Evolutionary conservation across 2,888 invertebrate species (phyloP), one percentile per base, ranked within the genome.

Genomic region (Himalopsyche kuldschensis): DNA sequence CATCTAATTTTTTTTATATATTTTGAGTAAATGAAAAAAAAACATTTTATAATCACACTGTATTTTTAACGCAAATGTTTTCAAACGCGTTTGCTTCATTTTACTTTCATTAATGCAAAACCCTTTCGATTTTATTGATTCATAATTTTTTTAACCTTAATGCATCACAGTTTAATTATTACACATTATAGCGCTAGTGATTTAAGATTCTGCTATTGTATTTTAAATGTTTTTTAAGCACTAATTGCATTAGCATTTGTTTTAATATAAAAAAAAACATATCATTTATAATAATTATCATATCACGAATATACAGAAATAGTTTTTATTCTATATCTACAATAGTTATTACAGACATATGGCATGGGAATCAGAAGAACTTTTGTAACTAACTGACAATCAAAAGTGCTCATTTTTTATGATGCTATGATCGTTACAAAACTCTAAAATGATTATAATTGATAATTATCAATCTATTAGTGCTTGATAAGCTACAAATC

Each of bases 111-210:
- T 69, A 69, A 69, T 69, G 69, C 27, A 69, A 55, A 69, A 69
- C 69, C 69, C 69, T 69, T 69, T 69, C 69, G 69, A 69, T 69
- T 69, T 69, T 69, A 69, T 69, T 69, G 69, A 69, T 69, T 69
- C 69, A 30, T 30, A 30, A 69, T 30, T 30, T n/a, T 69, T 27
- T 69, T 30, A 69, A 69, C 69, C 69, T 69, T 69, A 69, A 69
- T 69, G 69, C 27, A 11, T 69, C 69, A 30, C 69, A 27, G 24
- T 6, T 41, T 15, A 15, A 41, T 41, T 41, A 15, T 41, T 41
- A 41, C 69, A 27, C 69, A 27, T 69, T 69, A 30, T 27, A 69
- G 30, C 27, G 10, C 30, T 11, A 27, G 27, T 69, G 69, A 69
- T 20, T 69, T 24, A 30, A 3, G 69, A 69, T 69, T 2, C 24